Percentiles rank a stretch among this genome's conserved stretches.
Conservation (phyloP, 2,797 vertebrate species). For the Chelmon rostratus region DNA sequence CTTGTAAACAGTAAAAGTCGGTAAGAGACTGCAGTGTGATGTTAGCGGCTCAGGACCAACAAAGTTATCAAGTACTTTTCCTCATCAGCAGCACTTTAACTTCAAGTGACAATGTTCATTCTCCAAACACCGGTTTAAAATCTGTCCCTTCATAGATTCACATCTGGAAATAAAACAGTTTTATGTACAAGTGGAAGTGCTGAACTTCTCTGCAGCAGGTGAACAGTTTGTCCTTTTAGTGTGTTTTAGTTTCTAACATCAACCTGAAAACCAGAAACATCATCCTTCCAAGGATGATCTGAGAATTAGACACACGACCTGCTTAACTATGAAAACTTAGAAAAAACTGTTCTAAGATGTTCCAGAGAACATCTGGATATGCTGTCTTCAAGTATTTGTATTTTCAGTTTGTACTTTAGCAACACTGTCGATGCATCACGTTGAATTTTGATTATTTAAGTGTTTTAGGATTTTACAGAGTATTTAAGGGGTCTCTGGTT, state of each 20-base stretch:
- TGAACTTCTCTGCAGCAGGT: not conserved
- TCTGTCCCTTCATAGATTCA: not conserved
- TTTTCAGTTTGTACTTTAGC: not conserved
- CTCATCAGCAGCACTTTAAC: constrained; percentile 3
- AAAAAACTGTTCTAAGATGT: too few relatives aligned
- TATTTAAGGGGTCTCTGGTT: not conserved
- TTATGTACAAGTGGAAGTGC: not conserved
- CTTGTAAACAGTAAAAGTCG: not conserved
- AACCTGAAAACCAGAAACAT: not conserved
- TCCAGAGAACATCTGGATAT: too few relatives aligned
- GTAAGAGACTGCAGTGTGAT: not conserved
- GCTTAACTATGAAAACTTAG: too few relatives aligned
- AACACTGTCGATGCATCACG: not conserved
- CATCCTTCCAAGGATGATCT: not conserved
- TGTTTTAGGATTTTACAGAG: not conserved
- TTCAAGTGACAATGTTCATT: not conserved
- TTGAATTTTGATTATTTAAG: too few relatives aligned
- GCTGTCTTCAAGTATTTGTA: too few relatives aligned
- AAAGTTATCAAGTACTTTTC: not conserved
- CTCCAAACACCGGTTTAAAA: not conserved
- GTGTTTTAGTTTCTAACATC: too few relatives aligned
- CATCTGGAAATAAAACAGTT: not conserved
- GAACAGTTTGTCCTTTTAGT: too few relatives aligned
- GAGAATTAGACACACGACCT: not conserved
- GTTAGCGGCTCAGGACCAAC: not conserved